Evolutionary conservation across 2,113 vertebrate genomes (phyloP), one percentile per base, ranked within the genome.

Genomic region (Sinocyclocheilus anshuiensis): DNA sequence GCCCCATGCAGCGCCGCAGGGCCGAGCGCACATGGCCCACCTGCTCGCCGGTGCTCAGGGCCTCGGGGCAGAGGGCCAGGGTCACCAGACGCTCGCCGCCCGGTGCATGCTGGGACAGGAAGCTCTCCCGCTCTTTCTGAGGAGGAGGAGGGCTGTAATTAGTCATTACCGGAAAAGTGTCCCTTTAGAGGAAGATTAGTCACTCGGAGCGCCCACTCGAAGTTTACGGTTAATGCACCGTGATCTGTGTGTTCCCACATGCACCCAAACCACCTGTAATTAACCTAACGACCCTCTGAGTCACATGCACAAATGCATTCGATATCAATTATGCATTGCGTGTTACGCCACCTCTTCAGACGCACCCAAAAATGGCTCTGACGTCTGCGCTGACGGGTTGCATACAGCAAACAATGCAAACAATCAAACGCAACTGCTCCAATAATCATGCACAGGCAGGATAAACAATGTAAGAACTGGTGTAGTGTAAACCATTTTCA

Each of bases 41-140:
- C 90, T 88, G 92, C 89, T 93, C 90, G 15, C 86, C 91, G 0
- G 88, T 4, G 87, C 91, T 91, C 8, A 87, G 85, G 29, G 87
- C 88, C 50, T 92, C 89, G 0, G 85, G 45, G 36, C 89, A 91
- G 6, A 86, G 81, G 84, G 89, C 89, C 0, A 92, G 79, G 16
- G 90, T 89, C 86, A 96, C 92, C 1, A 95, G 91, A 59, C 93
- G 94, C 16, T 75, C 89, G 0, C 72, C 88, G 0, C 89, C 92
- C 12, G 91, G 91, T 88, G 90, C 77, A 87, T 91, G 91, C 89
- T 92, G 88, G 2, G 76, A 67, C n/a, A 89, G 80, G 84, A 94
- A 92, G 79, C 89, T 91, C 90, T 96, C 95, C 24, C 83, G 93
- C 74, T 93, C 93, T 72, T 83, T 93, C 95, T 92, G 93, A 9